Base-by-base conservation (phyloP, 2,113 vertebrate species). In the Hemibagrus wyckioides region DNA sequence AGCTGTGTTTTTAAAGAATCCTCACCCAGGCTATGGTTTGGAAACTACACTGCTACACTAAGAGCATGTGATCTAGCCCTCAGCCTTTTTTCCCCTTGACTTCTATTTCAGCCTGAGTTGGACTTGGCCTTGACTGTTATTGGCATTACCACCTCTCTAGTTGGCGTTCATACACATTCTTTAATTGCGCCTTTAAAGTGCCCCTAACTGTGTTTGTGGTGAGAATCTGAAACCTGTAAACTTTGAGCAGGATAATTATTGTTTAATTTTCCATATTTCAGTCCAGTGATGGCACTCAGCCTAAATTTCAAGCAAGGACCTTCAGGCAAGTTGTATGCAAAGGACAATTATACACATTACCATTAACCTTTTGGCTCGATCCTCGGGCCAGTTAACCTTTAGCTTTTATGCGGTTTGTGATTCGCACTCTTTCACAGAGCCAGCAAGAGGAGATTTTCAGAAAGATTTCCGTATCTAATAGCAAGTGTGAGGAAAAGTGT, bases 171-270 rank as follows among this genome's bases (percentile, higher is more conserved):
- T 85, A 80, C 84, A 81, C 76, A 67, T 80, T 86, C 67, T 86
- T 83, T 59, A 82, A 87, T 82, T 86, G 71, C 77, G 80, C 80
- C 77, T 77, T 83, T 76, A 87, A 83, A 87, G 44, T 63, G 54
- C 69, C 86, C 56, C 69, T 63, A 48, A 77, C 54, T 75, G 82
- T 86, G 79, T 86, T 88, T 83, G 57, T 63, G 82, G 50, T 81
- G 81, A 86, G 84, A 88, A 88, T 86, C 65, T 59, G 50, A 82
- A 89, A 85, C 76, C 77, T 76, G 85, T 84, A 85, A 87, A 87
- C 75, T 63, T 73, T 57, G 59, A 63, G 79, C 65, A 3, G 48
- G 89, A 59, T 88, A 86, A 84, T 88, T 80, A 84, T 85, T 86
- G 80, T 81, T 84, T 86, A 23, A 54, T 86, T 80, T 65, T 33